These are phyloP conservation scores for Leptinotarsa juncta DNA, from an alignment of 2,888 invertebrate genomes.

Conservation along the genomic window DNA sequence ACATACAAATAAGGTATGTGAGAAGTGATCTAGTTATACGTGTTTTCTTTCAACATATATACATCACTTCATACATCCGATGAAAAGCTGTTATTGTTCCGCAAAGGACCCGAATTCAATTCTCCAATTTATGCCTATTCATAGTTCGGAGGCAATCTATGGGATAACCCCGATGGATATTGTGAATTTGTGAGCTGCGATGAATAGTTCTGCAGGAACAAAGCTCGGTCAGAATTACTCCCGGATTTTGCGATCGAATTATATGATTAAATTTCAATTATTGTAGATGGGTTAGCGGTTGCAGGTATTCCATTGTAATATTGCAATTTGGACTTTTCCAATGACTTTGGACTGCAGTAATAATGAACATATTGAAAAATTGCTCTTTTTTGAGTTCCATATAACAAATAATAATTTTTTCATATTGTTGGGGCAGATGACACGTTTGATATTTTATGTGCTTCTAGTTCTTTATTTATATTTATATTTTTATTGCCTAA, in stretches of 20 bases:
- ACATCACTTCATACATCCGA: conserved; percentile 32
- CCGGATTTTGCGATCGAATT: conserved; percentile 3
- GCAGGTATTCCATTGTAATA: not conserved
- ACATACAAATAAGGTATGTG: no score
- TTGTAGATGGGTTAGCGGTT: not conserved
- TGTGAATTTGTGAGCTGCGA: conserved; percentile 10
- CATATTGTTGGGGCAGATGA: no score
- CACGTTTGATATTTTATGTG: no score
- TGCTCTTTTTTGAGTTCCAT: no score
- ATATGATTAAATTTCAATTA: conserved; percentile 15
- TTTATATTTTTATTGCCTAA: no score
- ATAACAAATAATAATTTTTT: no score
- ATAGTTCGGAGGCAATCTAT: conserved; percentile 3
- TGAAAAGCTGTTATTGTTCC: not conserved
- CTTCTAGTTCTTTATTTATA: no score
- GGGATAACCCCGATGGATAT: conserved; percentile 14
- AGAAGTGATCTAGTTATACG: conserved; percentile 25
- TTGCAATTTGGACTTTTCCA: no score
- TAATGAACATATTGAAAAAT: no score
- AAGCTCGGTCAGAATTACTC: conserved; percentile 5
- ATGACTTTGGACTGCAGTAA: no score
- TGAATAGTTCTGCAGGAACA: conserved; percentile 10
- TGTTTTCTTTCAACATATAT: conserved; percentile 44
- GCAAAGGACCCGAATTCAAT: conserved; percentile 13
- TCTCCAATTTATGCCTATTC: conserved; percentile 19